Evolutionary conservation across 2,113 vertebrate genomes (phyloP).

Genomic region (Dunckerocampus dactyliophorus): DNA sequence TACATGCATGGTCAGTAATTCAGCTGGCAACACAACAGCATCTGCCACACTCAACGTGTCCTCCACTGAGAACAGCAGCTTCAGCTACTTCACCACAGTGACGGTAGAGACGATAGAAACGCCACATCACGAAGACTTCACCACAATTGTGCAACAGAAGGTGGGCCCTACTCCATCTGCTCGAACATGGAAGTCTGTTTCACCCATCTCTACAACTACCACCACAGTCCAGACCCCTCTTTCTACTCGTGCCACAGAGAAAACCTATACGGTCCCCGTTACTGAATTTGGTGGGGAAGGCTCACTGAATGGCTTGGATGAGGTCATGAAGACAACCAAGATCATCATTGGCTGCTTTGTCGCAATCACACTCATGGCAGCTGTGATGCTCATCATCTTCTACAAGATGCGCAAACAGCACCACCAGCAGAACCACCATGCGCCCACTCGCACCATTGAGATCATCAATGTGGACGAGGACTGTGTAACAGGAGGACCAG

Average conservation of each 20-base stretch:
- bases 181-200: slow-evolving; percentile 85
- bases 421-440: slow-evolving; percentile 95
- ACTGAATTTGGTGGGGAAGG: slow-evolving; percentile 81
- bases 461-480: slow-evolving; percentile 98
- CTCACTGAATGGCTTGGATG: slow-evolving; percentile 90
- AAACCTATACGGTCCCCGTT: slow-evolving; percentile 88
- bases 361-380: slow-evolving; percentile 98
- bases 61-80: slow-evolving; percentile 85
- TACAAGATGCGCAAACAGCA: slow-evolving; percentile 99
- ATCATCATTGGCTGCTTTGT: slow-evolving; percentile 99
- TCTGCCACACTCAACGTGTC: slow-evolving; percentile 96
- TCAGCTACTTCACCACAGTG: slow-evolving; percentile 97
- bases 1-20: slow-evolving; percentile 98
- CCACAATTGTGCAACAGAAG: slow-evolving; percentile 85
- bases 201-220: slow-evolving; percentile 79
- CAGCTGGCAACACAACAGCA: slow-evolving; percentile 95
- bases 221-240: slow-evolving; percentile 83
- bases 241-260: slow-evolving; percentile 91
- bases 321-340: slow-evolving; percentile 99
- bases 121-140: slow-evolving; percentile 88
- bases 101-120: slow-evolving; percentile 97
- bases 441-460: slow-evolving; percentile 93
- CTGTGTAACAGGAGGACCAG: slow-evolving; percentile 86
- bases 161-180: slow-evolving; percentile 87
- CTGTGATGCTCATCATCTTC: slow-evolving; percentile 99